These are phyloP conservation scores for Tympanoctomys barrerae DNA, from an alignment of 2,797 vertebrate species.

Conservation along the genomic window DNA sequence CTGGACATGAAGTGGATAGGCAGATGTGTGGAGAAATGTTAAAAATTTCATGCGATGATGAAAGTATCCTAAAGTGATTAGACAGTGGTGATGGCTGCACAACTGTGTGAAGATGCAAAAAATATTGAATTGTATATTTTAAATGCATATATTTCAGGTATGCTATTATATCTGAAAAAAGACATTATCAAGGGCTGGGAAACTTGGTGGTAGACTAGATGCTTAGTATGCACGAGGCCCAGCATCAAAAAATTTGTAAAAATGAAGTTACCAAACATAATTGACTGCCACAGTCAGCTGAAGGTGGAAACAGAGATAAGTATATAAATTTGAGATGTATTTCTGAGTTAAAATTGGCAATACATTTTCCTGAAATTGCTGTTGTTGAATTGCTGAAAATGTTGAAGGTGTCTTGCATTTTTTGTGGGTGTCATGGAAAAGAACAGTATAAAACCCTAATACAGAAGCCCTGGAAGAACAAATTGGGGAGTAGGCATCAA, in stretches of 20 bases:
- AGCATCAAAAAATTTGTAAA: not conserved
- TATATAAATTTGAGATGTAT: slow-evolving; percentile 24
- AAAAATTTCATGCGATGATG: not conserved
- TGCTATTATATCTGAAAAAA: not conserved
- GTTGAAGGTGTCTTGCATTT: not conserved
- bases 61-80: not conserved
- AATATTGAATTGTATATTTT: not conserved
- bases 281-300: not conserved
- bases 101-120: not conserved
- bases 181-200: not conserved
- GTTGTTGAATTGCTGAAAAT: not conserved
- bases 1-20: not conserved
- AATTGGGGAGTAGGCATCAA: not conserved
- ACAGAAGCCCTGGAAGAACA: not conserved
- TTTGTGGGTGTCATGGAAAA: not conserved
- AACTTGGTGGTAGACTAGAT: not conserved
- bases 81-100: not conserved
- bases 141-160: not conserved
- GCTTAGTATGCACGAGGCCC: not conserved
- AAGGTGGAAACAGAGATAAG: not conserved
- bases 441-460: not conserved
- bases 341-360: not conserved
- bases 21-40: not conserved
- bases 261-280: not conserved
- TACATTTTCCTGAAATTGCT: not conserved